Evolutionary conservation across 2,888 invertebrate species (phyloP).

Genomic region (Hemithea aestivaria): DNA sequence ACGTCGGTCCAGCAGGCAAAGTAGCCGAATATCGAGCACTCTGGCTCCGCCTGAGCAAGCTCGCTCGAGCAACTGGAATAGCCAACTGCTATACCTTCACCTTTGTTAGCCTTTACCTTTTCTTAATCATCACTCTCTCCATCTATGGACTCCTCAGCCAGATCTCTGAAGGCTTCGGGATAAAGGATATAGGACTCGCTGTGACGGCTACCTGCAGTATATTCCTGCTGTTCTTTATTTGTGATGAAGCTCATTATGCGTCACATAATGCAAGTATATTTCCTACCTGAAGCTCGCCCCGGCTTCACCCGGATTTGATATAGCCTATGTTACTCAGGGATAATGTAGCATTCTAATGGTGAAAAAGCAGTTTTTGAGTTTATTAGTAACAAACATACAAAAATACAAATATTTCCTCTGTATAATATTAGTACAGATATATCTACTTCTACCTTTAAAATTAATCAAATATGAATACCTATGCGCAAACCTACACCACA

Average conservation of each 20-base stretch:
- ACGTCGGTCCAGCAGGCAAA: slow-evolving; percentile 83
- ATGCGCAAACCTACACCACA: too few species aligned
- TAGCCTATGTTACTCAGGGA: too few species aligned
- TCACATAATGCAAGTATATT: slow-evolving; percentile 81
- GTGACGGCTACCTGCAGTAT: slow-evolving; percentile 83
- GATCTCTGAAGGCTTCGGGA: slow-evolving; percentile 85
- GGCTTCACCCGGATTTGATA: too few species aligned
- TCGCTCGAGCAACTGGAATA: slow-evolving; percentile 82
- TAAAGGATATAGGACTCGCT: slow-evolving; percentile 84
- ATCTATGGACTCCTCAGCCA: slow-evolving; percentile 86
- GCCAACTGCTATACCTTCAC: slow-evolving; percentile 84
- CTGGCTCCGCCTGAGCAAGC: slow-evolving; percentile 84
- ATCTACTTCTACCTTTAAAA: too few species aligned
- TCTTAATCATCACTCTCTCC: slow-evolving; percentile 85
- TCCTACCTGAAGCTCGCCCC: too few species aligned
- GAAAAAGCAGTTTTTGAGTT: too few species aligned
- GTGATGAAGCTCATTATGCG: slow-evolving; percentile 86
- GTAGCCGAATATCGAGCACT: slow-evolving; percentile 85
- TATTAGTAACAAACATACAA: too few species aligned
- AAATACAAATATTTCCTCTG: too few species aligned
- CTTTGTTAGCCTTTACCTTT: slow-evolving; percentile 83
- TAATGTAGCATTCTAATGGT: too few species aligned
- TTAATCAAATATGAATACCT: too few species aligned
- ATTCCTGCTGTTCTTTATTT: slow-evolving; percentile 83
- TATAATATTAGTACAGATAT: too few species aligned